phyloP scores from a whole-genome alignment of 2,797 vertebrate genomes.

The Pangasius krempfi region DNA sequence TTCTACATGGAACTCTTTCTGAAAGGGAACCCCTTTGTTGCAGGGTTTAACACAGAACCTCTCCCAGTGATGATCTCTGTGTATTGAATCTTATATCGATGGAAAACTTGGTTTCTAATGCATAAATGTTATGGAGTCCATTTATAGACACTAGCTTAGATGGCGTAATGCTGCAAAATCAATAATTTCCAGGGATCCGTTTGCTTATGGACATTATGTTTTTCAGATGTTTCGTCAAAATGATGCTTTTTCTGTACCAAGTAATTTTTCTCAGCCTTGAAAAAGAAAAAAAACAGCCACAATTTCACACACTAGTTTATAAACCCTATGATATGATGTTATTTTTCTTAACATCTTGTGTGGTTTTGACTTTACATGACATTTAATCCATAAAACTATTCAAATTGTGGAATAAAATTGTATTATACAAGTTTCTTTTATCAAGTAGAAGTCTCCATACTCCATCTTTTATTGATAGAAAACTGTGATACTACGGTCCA shows the following conservation, averaged over 20 bases:
- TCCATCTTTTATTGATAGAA: not conserved
- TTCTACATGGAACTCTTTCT: not conserved
- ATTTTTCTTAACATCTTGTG: not conserved
- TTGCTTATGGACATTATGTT: not conserved
- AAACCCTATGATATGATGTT: not conserved
- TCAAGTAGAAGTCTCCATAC: not conserved
- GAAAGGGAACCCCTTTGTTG: not conserved
- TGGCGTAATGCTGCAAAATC: not conserved
- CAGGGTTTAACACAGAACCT: not conserved
- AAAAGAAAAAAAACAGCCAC: not conserved
- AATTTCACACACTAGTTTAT: not conserved
- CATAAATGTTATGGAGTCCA: not conserved
- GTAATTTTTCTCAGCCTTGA: not conserved
- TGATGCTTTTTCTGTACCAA: not conserved
- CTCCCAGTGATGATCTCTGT: not conserved
- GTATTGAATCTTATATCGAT: not conserved
- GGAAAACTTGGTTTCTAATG: not conserved
- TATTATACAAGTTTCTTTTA: not conserved
- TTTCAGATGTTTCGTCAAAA: not conserved
- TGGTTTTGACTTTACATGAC: not conserved
- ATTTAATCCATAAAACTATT: not conserved
- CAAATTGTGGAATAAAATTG: not conserved
- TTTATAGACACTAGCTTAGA: not conserved
- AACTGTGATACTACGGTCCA: not conserved
- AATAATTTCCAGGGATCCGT: not conserved